A percentile compares a stretch with the other conserved stretches of the same genome.
Evolutionary conservation across 2,888 invertebrate species (phyloP).

Genomic region (Netelia fuscicornis): DNA sequence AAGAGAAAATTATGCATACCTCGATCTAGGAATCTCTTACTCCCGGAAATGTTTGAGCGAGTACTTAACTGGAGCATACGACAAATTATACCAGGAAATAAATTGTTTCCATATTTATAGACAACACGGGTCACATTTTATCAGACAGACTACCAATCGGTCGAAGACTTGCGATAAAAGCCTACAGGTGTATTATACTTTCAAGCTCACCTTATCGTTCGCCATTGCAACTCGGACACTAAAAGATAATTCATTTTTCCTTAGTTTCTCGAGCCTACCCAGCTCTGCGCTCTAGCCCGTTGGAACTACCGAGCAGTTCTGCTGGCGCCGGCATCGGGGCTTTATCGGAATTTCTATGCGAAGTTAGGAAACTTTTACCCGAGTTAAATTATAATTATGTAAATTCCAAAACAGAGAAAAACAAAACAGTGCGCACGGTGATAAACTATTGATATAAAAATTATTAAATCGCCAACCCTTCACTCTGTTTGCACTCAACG

Average conservation of each 20-base stretch:
- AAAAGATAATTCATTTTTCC: slow-evolving; percentile 13
- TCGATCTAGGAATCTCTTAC: neutral
- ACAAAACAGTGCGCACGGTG: slow-evolving; percentile 9
- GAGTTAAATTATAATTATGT: neutral
- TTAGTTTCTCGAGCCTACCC: slow-evolving; percentile 16
- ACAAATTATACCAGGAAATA: slow-evolving; percentile 10
- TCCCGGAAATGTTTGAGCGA: neutral
- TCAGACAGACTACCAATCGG: neutral
- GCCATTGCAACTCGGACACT: neutral
- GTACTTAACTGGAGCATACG: neutral
- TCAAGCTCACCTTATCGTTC: slow-evolving; percentile 22
- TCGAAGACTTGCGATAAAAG: slow-evolving; percentile 27
- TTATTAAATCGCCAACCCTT: neutral
- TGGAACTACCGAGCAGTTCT: slow-evolving; percentile 24
- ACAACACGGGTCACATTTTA: slow-evolving; percentile 6
- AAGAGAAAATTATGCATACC: neutral
- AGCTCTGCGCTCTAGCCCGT: slow-evolving; percentile 6
- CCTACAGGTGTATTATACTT: neutral
- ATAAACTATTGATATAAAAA: slow-evolving; percentile 1
- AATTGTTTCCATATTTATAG: neutral
- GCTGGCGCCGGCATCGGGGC: slow-evolving; percentile 64
- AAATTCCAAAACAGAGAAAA: neutral
- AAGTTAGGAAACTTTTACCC: slow-evolving; percentile 9
- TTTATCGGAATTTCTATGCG: slow-evolving; percentile 33
- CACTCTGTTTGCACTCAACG: neutral